phyloP scores from a whole-genome alignment of 2,113 vertebrate species.

The Coryphaenoides rupestris region DNA sequence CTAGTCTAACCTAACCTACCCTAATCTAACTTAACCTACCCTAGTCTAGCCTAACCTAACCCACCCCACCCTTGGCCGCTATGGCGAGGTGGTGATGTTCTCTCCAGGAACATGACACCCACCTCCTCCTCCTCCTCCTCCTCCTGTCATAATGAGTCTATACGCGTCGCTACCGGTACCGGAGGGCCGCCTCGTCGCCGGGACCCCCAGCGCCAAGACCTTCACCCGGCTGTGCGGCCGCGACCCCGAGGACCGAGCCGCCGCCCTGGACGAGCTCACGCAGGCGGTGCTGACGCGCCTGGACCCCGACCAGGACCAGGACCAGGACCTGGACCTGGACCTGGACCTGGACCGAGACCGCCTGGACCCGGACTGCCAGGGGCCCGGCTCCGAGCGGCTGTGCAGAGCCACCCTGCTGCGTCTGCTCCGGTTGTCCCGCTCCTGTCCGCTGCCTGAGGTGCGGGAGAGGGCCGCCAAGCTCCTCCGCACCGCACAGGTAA shows the following conservation, averaged over 20 bases:
- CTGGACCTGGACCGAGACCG: slow-evolving; percentile 47
- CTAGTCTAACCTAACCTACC: too few relatives aligned
- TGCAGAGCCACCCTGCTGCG: slow-evolving; percentile 54
- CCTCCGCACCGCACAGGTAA: slow-evolving; percentile 59
- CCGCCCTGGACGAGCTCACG: slow-evolving; percentile 60
- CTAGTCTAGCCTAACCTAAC: too few relatives aligned
- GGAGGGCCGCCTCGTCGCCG: too few relatives aligned
- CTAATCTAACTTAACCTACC: too few relatives aligned
- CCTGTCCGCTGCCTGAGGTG: slow-evolving; percentile 61
- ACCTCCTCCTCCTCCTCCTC: too few relatives aligned
- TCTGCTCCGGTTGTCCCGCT: slow-evolving; percentile 59
- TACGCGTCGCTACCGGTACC: slow-evolving; percentile 44
- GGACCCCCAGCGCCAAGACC: slow-evolving; percentile 33
- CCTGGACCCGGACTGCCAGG: slow-evolving; percentile 34
- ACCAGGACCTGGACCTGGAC: too few relatives aligned
- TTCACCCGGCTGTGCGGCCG: slow-evolving; percentile 57
- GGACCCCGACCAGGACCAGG: slow-evolving; percentile 24
- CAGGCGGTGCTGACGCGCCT: slow-evolving; percentile 39
- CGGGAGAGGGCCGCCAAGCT: slow-evolving; percentile 45
- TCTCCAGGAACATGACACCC: too few relatives aligned
- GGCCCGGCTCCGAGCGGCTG: slow-evolving; percentile 34
- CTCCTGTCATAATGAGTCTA: too few relatives aligned
- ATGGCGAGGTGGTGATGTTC: too few relatives aligned
- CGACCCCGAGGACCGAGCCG: slow-evolving; percentile 50
- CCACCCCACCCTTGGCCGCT: too few relatives aligned